Conservation (phyloP, 2,888 invertebrate species). For the Phaonia tiefii region DNA sequence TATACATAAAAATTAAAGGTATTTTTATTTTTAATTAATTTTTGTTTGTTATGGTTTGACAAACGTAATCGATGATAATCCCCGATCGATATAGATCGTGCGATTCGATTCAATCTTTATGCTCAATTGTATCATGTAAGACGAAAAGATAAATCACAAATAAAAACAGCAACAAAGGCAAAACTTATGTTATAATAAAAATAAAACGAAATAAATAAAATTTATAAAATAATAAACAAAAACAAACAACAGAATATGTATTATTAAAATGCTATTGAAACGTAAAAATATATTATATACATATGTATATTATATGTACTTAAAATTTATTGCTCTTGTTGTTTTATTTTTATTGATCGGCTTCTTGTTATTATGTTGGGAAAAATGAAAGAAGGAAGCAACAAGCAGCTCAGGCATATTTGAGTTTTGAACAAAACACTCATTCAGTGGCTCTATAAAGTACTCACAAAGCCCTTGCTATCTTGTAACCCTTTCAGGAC, state of each 20-base stretch:
- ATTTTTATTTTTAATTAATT: constrained; percentile 42
- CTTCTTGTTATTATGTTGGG: too few species aligned
- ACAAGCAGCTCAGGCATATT: too few species aligned
- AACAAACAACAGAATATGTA: constrained; percentile 55
- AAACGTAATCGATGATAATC: constrained; percentile 24
- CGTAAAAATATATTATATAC: constrained; percentile 68
- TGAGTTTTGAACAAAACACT: too few species aligned
- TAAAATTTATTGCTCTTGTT: constrained; percentile 48
- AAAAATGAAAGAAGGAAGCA: too few species aligned
- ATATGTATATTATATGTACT: constrained; percentile 69
- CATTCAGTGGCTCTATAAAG: too few species aligned
- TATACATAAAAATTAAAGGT: too few species aligned
- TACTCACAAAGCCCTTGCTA: too few species aligned
- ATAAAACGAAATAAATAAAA: constrained; percentile 65
- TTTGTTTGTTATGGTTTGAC: constrained; percentile 54
- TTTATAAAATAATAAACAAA: constrained; percentile 63
- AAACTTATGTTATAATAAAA: constrained; percentile 61
- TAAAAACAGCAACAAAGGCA: constrained; percentile 45
- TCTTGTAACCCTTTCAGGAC: too few species aligned
- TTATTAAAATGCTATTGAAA: constrained; percentile 66
- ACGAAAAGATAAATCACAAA: constrained; percentile 50
- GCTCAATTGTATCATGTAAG: constrained; percentile 54
- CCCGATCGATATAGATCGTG: background rate
- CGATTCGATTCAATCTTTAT: constrained; percentile 47
- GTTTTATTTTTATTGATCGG: constrained; percentile 18